Conservation (phyloP, 2,113 vertebrate genomes). For the Lepus europaeus region DNA sequence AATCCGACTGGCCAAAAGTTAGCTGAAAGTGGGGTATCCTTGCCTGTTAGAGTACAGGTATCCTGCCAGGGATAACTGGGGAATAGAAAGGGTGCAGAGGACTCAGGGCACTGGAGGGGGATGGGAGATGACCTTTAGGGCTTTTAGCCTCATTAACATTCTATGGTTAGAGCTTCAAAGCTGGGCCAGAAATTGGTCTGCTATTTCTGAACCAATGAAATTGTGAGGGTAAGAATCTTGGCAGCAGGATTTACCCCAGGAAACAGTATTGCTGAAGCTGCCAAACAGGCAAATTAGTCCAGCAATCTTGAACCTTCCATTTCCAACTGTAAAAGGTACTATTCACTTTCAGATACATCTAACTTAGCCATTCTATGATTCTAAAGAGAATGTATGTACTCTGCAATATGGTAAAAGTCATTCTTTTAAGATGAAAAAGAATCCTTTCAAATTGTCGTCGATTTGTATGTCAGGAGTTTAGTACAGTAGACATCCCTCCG, state of each 20-base stretch:
- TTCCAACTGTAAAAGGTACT: slow-evolving; percentile 8
- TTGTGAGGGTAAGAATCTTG: neutral
- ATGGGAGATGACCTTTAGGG: neutral
- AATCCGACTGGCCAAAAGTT: neutral
- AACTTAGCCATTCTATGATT: neutral
- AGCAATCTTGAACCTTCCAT: neutral
- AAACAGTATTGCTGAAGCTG: neutral
- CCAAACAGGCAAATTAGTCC: neutral
- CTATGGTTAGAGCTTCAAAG: neutral
- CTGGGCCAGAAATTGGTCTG: neutral
- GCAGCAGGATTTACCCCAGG: neutral
- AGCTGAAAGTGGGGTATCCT: neutral
- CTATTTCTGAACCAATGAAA: neutral
- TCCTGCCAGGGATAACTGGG: neutral
- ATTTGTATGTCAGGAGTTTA: neutral
- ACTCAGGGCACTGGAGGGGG: neutral
- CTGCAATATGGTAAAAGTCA: neutral
- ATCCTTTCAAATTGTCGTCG: neutral
- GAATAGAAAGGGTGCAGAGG: neutral
- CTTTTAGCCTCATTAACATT: neutral
- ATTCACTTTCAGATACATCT: neutral
- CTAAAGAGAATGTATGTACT: neutral
- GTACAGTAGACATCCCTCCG: too few relatives aligned
- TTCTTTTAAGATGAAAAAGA: slow-evolving; percentile 45
- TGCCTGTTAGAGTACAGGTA: neutral